Percentiles rank a stretch among this genome's conserved stretches.
These are phyloP conservation scores for Myrmophylax atrothorax DNA, from an alignment of 2,113 vertebrate species.

Conservation along the genomic window DNA sequence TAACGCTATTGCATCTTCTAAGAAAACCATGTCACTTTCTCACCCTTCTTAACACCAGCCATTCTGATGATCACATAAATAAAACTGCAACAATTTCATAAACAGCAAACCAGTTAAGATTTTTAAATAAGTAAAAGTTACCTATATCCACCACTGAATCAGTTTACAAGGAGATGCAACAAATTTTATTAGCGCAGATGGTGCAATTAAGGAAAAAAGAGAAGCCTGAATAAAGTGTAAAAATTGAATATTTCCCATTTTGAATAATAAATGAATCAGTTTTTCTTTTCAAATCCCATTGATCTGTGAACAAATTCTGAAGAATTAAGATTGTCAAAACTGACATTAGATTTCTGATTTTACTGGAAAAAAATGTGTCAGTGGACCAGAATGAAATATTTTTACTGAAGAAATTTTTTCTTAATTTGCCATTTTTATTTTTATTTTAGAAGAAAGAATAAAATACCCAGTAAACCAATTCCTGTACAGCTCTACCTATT, in stretches of 20 bases:
- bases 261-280: not conserved
- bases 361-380: not conserved
- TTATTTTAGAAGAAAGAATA: not conserved
- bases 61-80: not conserved
- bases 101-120: not conserved
- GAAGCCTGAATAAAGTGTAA: not conserved
- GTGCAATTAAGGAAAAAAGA: constrained; percentile 3
- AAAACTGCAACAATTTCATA: not conserved
- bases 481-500: not conserved
- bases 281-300: not conserved
- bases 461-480: not conserved
- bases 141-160: not conserved
- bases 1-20: not conserved
- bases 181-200: constrained; percentile 24
- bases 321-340: not conserved
- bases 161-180: not conserved
- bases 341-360: not conserved
- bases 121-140: not conserved
- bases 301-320: not conserved
- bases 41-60: not conserved
- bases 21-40: not conserved
- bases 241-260: not conserved
- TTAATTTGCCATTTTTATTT: not conserved
- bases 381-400: not conserved
- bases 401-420: not conserved